These are phyloP conservation scores for Phoxinus dragarum DNA, from an alignment of 2,797 vertebrate species.

Conservation along the genomic window DNA sequence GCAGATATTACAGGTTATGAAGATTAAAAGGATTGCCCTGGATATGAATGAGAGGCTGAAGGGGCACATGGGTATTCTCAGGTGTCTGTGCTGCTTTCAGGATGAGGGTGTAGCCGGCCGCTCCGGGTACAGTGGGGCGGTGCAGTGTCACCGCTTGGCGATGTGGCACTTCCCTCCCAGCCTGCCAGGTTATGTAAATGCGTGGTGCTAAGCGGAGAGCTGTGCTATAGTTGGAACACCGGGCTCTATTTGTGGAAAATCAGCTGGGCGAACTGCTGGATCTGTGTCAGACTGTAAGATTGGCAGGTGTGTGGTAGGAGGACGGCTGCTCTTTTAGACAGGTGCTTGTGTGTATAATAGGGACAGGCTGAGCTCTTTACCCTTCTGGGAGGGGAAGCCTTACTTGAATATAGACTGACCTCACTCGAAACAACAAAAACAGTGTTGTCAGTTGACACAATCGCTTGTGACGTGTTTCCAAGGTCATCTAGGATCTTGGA, in stretches of 20 bases:
- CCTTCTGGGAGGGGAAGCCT: constrained; percentile 28
- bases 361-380: constrained; percentile 17
- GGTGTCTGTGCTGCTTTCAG: constrained; percentile 8
- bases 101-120: constrained; percentile 5
- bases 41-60: constrained; percentile 20
- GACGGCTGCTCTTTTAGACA: constrained; percentile 63
- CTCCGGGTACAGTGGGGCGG: background rate
- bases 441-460: constrained; percentile 65
- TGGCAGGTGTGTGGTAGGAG: constrained; percentile 51
- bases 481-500: constrained; percentile 38
- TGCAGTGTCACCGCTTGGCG: constrained; percentile 49
- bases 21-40: constrained; percentile 31
- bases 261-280: constrained; percentile 66
- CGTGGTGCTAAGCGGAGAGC: constrained; percentile 61
- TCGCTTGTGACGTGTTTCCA: constrained; percentile 44
- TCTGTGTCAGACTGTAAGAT: constrained; percentile 70
- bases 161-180: constrained; percentile 46
- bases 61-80: constrained; percentile 6
- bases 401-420: constrained; percentile 44
- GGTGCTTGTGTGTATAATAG: constrained; percentile 67
- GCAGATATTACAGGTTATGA: constrained; percentile 12
- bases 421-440: constrained; percentile 60
- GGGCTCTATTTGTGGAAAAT: constrained; percentile 70
- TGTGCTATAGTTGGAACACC: constrained; percentile 68
- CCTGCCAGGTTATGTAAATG: constrained; percentile 65